phyloP scores from a whole-genome alignment of 2,888 invertebrate species.

The Volucella inflata region DNA sequence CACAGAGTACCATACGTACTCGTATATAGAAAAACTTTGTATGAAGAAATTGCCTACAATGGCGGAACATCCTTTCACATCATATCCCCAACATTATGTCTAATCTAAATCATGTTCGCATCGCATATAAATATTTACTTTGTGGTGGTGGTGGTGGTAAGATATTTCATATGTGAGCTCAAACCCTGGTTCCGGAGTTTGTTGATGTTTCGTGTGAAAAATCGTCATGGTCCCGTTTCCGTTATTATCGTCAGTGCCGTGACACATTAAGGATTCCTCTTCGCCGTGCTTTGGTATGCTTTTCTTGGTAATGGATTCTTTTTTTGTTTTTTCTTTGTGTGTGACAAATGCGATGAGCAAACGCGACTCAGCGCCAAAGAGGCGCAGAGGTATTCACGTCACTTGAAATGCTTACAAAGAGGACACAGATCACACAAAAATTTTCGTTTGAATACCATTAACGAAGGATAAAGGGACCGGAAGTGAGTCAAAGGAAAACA shows the following conservation, averaged over 20 bases:
- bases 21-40: background rate
- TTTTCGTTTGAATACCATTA: constrained; percentile 56
- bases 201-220: constrained; percentile 31
- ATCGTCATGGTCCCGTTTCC: constrained; percentile 47
- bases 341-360: constrained; percentile 64
- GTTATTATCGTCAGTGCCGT: constrained; percentile 50
- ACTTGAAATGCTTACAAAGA: constrained; percentile 44
- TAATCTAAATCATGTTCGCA: constrained; percentile 61
- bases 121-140: constrained; percentile 33
- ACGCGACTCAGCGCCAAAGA: constrained; percentile 18
- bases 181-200: background rate
- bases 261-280: constrained; percentile 59
- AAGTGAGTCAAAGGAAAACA: constrained; percentile 29
- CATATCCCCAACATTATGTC: constrained; percentile 58
- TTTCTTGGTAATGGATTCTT: constrained; percentile 35
- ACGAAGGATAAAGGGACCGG: background rate
- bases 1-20: constrained; percentile 1
- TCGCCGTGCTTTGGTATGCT: background rate
- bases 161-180: too few relatives aligned
- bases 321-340: constrained; percentile 20
- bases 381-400: constrained; percentile 4
- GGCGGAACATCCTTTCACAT: constrained; percentile 52
- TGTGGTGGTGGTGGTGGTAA: too few relatives aligned
- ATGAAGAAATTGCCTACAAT: constrained; percentile 26
- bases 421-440: constrained; percentile 54